Base-by-base conservation (phyloP, 2,888 invertebrate species). In the Eupsilia transversa region DNA sequence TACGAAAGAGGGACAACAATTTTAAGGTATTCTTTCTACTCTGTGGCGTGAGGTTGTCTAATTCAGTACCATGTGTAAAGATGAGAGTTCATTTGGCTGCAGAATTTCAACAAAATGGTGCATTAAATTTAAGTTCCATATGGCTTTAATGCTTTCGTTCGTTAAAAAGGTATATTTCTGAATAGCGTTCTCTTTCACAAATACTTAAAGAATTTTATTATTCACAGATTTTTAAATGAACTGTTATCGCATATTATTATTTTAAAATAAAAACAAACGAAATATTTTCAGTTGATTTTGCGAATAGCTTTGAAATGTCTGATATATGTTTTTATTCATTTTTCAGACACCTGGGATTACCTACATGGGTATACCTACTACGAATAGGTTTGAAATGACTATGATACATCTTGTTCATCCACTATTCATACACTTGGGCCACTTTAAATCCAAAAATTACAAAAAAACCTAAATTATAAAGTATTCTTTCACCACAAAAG, bases 111-210 rank as follows among this genome's bases (percentile, higher is more conserved):
- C 85, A 88, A 85, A 91, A 90, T 86, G 88, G 88, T 88, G 89
- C 90, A 90, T 90, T 89, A 86, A 89, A 89, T 89, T 88, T 85
- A 79, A 87, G 87, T 83, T 85, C 86, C 91, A 86, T 80, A 84
- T 86, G 86, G 77, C 76, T 78, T 86, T 88, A 87, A 88, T 87
- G 86, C 80, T 84, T 88, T 85, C 69, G 83, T 87, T 87, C 85
- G 84, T 88, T 89, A 87, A 83, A 88, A 86, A 84, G 54, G 63
- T 46, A 67, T 82, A 82, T 74, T 65, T 74, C 23, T 79, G 52
- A 81, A 81, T 30, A 46, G 54, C 52, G 30, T 57, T 69, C 2
- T 23, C 54, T 17, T 52, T 56, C 35, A 38, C n/a, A 20, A 79
- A 52, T 43, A 43, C 35, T 27, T 54, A 38, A 4, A 41, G 33